Conservation (phyloP, 1,140 invertebrate species). For the Mamestra configurata region DNA sequence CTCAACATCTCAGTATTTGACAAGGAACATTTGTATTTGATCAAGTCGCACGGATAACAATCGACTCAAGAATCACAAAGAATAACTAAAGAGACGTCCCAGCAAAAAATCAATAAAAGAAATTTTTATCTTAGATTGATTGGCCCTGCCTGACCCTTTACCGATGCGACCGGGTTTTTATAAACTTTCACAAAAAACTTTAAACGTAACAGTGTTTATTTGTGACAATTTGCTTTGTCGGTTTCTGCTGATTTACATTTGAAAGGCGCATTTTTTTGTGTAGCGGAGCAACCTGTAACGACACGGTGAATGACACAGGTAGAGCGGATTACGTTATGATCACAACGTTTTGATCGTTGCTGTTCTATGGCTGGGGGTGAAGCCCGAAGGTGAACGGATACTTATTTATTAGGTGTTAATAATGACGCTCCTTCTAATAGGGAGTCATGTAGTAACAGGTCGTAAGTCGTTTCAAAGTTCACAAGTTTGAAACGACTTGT, state of each 20-base stretch:
- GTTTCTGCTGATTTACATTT: conserved; percentile 86
- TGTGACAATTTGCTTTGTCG: conserved; percentile 88
- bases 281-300: conserved; percentile 82
- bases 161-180: conserved; percentile 80
- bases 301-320: conserved; percentile 85
- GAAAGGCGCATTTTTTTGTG: conserved; percentile 82
- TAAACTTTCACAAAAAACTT: conserved; percentile 82
- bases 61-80: conserved; percentile 75
- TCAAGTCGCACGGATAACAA: conserved; percentile 84
- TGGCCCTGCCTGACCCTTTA: conserved; percentile 85
- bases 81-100: conserved; percentile 59
- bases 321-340: conserved; percentile 56
- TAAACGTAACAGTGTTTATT: conserved; percentile 86
- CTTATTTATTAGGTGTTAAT: background rate
- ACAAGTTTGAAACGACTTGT: too few species aligned
- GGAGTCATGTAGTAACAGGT: too few species aligned
- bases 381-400: background rate
- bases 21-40: conserved; percentile 70
- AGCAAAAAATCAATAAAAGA: conserved; percentile 84
- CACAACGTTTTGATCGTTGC: conserved; percentile 27
- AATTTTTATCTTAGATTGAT: conserved; percentile 87
- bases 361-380: background rate
- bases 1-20: conserved; percentile 39
- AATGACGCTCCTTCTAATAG: background rate
- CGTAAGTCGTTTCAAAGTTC: too few species aligned